Evolutionary conservation across 2,797 vertebrate species (phyloP).

Genomic region (Sphaeramia orbicularis): DNA sequence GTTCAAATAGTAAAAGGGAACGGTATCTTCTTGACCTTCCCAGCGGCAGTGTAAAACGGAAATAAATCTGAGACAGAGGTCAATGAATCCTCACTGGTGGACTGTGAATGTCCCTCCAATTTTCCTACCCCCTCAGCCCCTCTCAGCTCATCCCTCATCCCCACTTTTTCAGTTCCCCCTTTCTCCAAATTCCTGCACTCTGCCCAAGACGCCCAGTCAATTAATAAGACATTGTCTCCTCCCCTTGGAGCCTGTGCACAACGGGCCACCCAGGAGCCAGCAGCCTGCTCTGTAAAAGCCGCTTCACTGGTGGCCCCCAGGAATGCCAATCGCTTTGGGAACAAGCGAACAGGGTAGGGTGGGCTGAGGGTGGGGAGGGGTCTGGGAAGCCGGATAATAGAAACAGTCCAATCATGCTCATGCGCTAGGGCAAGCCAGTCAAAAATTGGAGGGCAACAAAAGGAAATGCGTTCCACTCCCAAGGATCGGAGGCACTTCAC

Average conservation of each 20-base stretch:
- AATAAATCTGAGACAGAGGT: constrained; percentile 65
- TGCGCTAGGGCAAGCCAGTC: constrained; percentile 76
- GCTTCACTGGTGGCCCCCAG: constrained; percentile 97
- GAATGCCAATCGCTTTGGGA: constrained; percentile 87
- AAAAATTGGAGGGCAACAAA: constrained; percentile 82
- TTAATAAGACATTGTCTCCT: constrained; percentile 91
- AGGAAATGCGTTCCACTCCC: constrained; percentile 74
- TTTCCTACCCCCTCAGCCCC: constrained; percentile 51
- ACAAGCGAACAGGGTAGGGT: constrained; percentile 53
- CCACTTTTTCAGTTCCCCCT: constrained; percentile 51
- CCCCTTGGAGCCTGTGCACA: constrained; percentile 81
- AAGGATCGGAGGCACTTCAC: constrained; percentile 73
- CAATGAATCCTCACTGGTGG: constrained; percentile 52
- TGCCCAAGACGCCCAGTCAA: constrained; percentile 88
- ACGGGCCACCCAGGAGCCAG: constrained; percentile 95
- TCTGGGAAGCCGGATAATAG: constrained; percentile 76
- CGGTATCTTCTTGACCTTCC: neutral
- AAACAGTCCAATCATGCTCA: constrained; percentile 80
- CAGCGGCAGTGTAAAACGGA: constrained; percentile 54
- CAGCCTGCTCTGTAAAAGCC: constrained; percentile 88
- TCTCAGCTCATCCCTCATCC: constrained; percentile 65
- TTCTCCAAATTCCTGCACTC: constrained; percentile 83
- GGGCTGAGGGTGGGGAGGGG: constrained; percentile 12
- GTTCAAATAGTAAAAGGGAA: neutral
- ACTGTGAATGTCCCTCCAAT: constrained; percentile 38